Base-by-base conservation (phyloP, 2,888 invertebrate genomes). In the Caenorhabditis doughertyi region DNA sequence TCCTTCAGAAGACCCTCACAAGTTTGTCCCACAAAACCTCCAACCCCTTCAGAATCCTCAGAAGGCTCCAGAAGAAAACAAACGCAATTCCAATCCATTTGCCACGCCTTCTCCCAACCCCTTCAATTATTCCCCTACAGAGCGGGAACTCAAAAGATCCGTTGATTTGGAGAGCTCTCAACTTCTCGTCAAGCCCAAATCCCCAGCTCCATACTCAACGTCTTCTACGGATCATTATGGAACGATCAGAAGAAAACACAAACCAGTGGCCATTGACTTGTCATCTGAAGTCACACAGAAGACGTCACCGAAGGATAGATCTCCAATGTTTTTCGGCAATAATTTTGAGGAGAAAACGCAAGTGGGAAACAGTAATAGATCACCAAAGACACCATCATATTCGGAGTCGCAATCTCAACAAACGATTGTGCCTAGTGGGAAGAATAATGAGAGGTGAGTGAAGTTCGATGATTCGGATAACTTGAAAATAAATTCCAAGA, bases 201-300 rank as follows among this genome's bases (percentile, higher is more conserved):
- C 81, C 5, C 86, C 86, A 2, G 73, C 80, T 1, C 86, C 84
- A 2, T 87, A 87, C 64, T 80, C 81, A 8, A 83, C 86, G 0
- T 51, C 58, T 9, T 68, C 70, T 1, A 76, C 65, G 9, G 81
- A 84, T 49, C 87, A 87, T 60, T 83, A 79, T 53, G 87, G 84
- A 18, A 87, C 87, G 9, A 82, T 87, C 42, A 65, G 86, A 42
- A 72, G 55, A 53, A 47, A 47, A 23, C 72, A 82, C 39, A 82
- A 70, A 42, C 77, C 79, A 18, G 68, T 82, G 21, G 27, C 29
- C 0, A 55, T 72, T 49, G 72, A 65, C 27, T 13, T 55, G 16
- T 23, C 29, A 21, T 42, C 60, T 8, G 25, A 42, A 5, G n/a
- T n/a, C n/a, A n/a, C n/a, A n/a, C n/a, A n/a, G n/a, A 44, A 62